These are phyloP conservation scores for Psix sp. DNA, from an alignment of 1,140 invertebrate species.

Conservation along the genomic window DNA sequence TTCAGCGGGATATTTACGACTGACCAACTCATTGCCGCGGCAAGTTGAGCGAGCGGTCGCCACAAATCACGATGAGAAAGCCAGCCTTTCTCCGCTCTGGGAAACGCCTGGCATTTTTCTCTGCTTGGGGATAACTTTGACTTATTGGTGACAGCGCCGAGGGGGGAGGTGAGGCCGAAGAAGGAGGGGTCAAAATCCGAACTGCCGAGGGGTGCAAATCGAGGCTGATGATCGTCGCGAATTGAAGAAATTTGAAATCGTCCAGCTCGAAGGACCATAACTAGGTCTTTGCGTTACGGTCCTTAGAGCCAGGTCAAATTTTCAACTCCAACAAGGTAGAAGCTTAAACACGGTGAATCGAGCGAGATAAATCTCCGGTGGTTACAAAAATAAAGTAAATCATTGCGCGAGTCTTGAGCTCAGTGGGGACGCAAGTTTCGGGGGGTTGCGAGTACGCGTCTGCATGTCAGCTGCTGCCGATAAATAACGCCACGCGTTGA, in stretches of 20 bases:
- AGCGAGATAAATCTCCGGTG: constrained; percentile 20
- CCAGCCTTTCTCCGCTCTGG: constrained; percentile 74
- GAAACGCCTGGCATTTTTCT: constrained; percentile 77
- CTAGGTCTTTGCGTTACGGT: no score
- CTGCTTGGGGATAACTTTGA: constrained; percentile 75
- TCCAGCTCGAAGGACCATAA: no score
- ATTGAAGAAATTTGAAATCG: no score
- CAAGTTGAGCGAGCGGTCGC: constrained; percentile 75
- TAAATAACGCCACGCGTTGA: constrained; percentile 68
- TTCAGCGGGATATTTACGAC: constrained; percentile 75
- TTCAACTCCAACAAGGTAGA: no score
- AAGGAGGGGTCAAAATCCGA: not conserved
- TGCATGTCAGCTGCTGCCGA: constrained; percentile 70
- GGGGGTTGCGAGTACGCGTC: constrained; percentile 56
- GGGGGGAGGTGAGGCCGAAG: constrained; percentile 20
- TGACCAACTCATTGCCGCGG: constrained; percentile 76
- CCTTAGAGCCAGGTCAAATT: no score
- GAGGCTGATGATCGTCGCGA: no score
- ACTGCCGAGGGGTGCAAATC: no score
- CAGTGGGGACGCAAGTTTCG: constrained; percentile 33
- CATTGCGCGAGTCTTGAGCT: constrained; percentile 49
- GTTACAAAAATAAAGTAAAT: constrained; percentile 37
- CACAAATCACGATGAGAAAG: constrained; percentile 77
- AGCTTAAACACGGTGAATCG: no score
- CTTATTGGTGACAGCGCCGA: constrained; percentile 74